Percentiles rank a stretch among this genome's conserved stretches.
Conservation (phyloP, 2,888 invertebrate species). For the Ophonus ardosiacus region DNA sequence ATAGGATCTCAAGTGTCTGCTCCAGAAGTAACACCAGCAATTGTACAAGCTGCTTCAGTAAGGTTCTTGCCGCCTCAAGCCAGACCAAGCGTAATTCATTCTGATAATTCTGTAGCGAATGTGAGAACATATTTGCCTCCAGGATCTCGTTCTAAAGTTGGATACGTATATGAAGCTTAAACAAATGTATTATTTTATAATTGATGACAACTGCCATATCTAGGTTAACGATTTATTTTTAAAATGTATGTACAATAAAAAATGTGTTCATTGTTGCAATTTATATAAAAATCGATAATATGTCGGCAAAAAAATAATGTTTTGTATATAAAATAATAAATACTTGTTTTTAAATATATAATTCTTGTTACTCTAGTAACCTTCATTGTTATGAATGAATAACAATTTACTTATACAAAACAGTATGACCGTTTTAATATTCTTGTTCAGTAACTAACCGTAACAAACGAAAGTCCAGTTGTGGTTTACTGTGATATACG, state of each 20-base stretch:
- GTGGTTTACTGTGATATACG: constrained; percentile 12
- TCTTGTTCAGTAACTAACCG: constrained; percentile 38
- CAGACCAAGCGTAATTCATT: constrained; percentile 2
- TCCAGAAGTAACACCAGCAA: neutral
- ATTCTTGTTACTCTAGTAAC: neutral
- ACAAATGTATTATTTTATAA: neutral
- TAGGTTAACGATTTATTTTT: constrained; percentile 23
- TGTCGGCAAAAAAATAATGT: constrained; percentile 47
- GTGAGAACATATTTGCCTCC: constrained; percentile 45
- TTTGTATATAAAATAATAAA: constrained; percentile 37
- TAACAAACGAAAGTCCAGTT: constrained; percentile 54
- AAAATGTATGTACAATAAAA: constrained; percentile 50
- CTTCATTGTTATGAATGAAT: constrained; percentile 31
- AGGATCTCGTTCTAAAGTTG: constrained; percentile 41
- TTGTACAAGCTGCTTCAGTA: neutral
- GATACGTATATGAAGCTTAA: constrained; percentile 48
- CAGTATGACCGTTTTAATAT: constrained; percentile 45
- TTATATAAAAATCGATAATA: constrained; percentile 35
- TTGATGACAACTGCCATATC: constrained; percentile 22
- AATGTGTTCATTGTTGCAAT: constrained; percentile 59
- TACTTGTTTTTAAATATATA: neutral
- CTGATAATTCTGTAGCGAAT: constrained; percentile 30
- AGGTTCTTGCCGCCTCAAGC: constrained; percentile 40
- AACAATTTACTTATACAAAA: constrained; percentile 9
- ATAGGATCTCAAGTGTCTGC: constrained; percentile 57